phyloP scores from a whole-genome alignment of 2,888 invertebrate species.

The Polymixis flavicincta region DNA sequence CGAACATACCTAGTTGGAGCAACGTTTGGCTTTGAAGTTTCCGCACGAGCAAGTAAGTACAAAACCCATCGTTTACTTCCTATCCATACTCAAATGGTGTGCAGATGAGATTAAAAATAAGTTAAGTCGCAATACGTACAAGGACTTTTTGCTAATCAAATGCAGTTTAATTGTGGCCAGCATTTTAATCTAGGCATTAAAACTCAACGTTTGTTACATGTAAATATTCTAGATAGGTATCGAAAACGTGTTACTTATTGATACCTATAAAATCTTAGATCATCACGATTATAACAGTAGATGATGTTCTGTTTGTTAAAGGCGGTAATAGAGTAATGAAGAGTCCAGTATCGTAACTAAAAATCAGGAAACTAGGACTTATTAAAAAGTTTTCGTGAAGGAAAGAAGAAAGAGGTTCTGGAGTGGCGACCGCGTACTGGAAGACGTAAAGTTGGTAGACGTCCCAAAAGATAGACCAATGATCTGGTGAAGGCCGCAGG shows the following conservation, averaged over 20 bases:
- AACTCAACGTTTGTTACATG: neutral
- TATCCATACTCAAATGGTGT: neutral
- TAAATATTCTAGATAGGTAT: slow-evolving; percentile 35
- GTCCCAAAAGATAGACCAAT: no score
- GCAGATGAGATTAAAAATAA: neutral
- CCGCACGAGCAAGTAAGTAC: neutral
- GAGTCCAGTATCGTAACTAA: neutral
- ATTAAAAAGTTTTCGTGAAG: neutral
- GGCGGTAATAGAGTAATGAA: neutral
- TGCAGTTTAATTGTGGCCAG: slow-evolving; percentile 23
- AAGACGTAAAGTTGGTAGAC: no score
- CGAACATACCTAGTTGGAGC: neutral
- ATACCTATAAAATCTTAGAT: slow-evolving; percentile 32
- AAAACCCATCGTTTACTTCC: slow-evolving; percentile 1
- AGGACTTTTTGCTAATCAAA: slow-evolving; percentile 35
- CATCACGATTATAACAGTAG: slow-evolving; percentile 31
- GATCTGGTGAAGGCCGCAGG: no score
- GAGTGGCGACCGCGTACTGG: no score
- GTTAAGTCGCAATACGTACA: slow-evolving; percentile 18
- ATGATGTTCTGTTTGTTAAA: slow-evolving; percentile 14
- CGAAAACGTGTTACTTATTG: neutral
- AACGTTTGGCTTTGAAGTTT: neutral
- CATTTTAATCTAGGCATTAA: slow-evolving; percentile 43
- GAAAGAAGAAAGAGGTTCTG: neutral
- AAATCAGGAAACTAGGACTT: neutral